Percentiles rank a stretch among this genome's conserved stretches.
These are phyloP conservation scores for Steromphala cineraria DNA, from an alignment of 2,888 invertebrate species.

Conservation along the genomic window DNA sequence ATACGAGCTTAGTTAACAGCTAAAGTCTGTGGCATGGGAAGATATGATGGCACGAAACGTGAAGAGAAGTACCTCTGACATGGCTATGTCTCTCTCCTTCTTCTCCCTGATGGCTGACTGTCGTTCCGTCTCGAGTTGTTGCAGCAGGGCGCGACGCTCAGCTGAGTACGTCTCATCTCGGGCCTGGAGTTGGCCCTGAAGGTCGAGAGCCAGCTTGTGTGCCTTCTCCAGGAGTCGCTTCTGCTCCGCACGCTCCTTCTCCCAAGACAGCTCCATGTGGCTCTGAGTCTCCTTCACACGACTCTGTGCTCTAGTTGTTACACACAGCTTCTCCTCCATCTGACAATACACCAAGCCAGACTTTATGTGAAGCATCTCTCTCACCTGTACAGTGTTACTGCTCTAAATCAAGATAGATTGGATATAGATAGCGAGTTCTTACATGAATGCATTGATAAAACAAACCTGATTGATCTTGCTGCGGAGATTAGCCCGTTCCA, in stretches of 20 bases:
- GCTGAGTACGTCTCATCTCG: conserved; percentile 61
- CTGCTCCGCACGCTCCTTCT: conserved; percentile 64
- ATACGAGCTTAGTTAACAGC: too few relatives aligned
- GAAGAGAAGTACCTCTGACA: conserved; percentile 50
- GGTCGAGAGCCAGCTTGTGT: conserved; percentile 64
- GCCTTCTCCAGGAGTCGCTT: conserved; percentile 64
- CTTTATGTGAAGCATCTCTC: too few relatives aligned
- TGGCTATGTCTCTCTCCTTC: conserved; percentile 45
- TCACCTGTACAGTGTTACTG: too few relatives aligned
- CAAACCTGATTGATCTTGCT: conserved; percentile 63
- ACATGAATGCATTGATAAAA: too few relatives aligned
- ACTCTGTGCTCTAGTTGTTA: conserved; percentile 48
- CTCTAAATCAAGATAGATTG: too few relatives aligned
- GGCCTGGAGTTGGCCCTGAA: conserved; percentile 66
- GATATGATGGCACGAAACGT: too few relatives aligned
- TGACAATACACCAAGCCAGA: conserved; percentile 26
- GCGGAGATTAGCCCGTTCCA: conserved; percentile 56
- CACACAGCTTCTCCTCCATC: conserved; percentile 61
- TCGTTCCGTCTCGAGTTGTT: conserved; percentile 79
- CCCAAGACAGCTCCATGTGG: conserved; percentile 63
- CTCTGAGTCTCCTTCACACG: conserved; percentile 54
- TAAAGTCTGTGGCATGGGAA: too few relatives aligned
- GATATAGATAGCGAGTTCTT: too few relatives aligned
- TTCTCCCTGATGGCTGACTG: conserved; percentile 52
- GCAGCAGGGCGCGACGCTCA: conserved; percentile 82